Evolutionary conservation across 2,888 invertebrate genomes (phyloP).

Genomic region (Cotesia congregata): DNA sequence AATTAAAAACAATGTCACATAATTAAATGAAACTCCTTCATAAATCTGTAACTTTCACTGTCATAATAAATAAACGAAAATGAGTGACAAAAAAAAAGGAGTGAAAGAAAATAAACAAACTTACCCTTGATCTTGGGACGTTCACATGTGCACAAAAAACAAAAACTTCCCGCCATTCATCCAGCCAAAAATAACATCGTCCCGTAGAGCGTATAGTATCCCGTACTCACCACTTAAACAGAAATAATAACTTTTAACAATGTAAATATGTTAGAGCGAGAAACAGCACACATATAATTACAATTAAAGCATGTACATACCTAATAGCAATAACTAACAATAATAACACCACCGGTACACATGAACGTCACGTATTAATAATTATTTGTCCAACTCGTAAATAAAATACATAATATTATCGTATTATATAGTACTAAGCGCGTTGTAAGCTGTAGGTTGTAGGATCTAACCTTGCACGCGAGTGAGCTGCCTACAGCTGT

Average conservation of each 20-base stretch:
- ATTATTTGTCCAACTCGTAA: not conserved
- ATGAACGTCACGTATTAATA: not conserved
- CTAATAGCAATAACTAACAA: too few relatives aligned
- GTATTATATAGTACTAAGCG: not conserved
- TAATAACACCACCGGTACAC: not conserved
- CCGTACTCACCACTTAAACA: not conserved
- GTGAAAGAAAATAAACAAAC: not conserved
- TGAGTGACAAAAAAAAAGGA: not conserved
- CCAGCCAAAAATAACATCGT: not conserved
- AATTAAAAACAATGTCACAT: too few relatives aligned
- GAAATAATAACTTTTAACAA: not conserved
- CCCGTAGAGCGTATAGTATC: too few relatives aligned
- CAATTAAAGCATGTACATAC: not conserved
- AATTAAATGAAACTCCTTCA: too few relatives aligned
- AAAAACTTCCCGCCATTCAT: slow-evolving; percentile 11
- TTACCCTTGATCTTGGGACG: not conserved
- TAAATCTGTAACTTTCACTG: too few relatives aligned
- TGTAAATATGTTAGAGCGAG: not conserved
- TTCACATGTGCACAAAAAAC: slow-evolving; percentile 1
- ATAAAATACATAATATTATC: not conserved
- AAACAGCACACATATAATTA: not conserved
- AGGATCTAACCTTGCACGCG: slow-evolving; percentile 7
- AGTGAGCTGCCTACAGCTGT: slow-evolving; percentile 1
- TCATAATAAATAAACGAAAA: too few relatives aligned
- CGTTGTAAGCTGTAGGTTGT: not conserved